phyloP scores from a whole-genome alignment of 2,797 vertebrate genomes.

The Poeciliopsis infans region DNA sequence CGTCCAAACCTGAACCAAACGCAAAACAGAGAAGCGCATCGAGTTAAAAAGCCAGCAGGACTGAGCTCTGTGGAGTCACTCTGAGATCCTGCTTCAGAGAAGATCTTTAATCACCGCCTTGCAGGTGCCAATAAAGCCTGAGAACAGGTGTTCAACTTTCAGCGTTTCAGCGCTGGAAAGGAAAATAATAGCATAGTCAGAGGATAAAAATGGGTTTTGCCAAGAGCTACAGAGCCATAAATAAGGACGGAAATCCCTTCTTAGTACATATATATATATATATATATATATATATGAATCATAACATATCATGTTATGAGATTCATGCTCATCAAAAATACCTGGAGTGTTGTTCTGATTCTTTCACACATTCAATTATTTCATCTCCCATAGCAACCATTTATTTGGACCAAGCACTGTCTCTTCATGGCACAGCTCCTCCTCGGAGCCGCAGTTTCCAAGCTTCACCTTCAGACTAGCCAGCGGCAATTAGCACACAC shows the following conservation, averaged over 20 bases:
- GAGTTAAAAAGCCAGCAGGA: conserved; percentile 17
- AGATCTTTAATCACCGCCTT: conserved; percentile 30
- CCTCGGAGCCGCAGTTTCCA: too few species aligned
- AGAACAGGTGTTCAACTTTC: conserved; percentile 12
- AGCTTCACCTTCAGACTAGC: too few species aligned
- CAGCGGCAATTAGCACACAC: too few species aligned
- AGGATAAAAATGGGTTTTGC: conserved; percentile 16
- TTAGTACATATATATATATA: neutral
- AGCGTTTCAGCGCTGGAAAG: neutral
- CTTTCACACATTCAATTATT: too few species aligned
- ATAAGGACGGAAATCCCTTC: neutral
- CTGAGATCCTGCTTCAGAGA: conserved; percentile 4
- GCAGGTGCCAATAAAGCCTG: neutral
- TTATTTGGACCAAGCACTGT: too few species aligned
- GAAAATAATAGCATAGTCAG: neutral
- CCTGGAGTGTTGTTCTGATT: too few species aligned
- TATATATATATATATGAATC: too few species aligned
- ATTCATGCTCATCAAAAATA: too few species aligned
- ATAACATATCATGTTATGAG: too few species aligned
- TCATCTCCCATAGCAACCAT: too few species aligned
- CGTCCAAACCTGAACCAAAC: conserved; percentile 83
- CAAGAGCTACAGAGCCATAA: neutral
- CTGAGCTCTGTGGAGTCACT: neutral
- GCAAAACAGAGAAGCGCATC: conserved; percentile 11
- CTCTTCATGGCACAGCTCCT: too few species aligned